Base-by-base conservation (phyloP, 2,797 vertebrate species). In the Intellagama lesueurii region DNA sequence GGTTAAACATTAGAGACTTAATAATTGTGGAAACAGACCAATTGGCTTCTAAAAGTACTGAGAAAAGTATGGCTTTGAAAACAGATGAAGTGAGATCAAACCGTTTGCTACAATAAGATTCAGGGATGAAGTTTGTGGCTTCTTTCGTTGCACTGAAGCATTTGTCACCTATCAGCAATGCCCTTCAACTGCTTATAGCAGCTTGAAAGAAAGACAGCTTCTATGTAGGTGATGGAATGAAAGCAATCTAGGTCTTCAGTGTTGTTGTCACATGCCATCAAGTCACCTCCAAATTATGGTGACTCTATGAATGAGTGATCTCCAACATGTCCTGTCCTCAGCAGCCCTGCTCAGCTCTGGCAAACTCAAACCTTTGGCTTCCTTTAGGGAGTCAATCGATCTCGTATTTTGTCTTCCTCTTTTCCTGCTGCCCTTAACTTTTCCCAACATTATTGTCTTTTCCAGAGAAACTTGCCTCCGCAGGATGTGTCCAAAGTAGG, bases 41-140 rank as follows among this genome's bases (percentile, higher is more conserved):
- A 75, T 92, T 92, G 92, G 82, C 83, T 84, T 80, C 81, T 88
- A 86, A 93, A 81, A 76, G 69, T 86, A 81, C 93, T 88, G 90
- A 93, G 91, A 92, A 94, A 95, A 94, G 92, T 87, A 86, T 90
- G 92, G 82, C 88, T 94, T 93, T 91, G 28, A 76, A 93, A 80
- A 91, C 66, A 49, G 89, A 92, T 91, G 12, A 76, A 44, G 40
- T 70, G 40, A 78, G 91, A 77, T 84, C 86, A 94, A 93, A 89
- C 87, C 66, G 92, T 94, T 91, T 87, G 81, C 40, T 91, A n/a
- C 75, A 88, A 52, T 93, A 89, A 77, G 93, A 92, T 94, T 91
- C 86, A 82, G 44, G 87, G 89, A 64, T 60, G 35, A 0, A 0
- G 70, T 88, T 78, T 90, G 69, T 56, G 73, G 64, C 82, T 91